Conservation (phyloP, 2,113 vertebrate species). For the Menidia beryllina region DNA sequence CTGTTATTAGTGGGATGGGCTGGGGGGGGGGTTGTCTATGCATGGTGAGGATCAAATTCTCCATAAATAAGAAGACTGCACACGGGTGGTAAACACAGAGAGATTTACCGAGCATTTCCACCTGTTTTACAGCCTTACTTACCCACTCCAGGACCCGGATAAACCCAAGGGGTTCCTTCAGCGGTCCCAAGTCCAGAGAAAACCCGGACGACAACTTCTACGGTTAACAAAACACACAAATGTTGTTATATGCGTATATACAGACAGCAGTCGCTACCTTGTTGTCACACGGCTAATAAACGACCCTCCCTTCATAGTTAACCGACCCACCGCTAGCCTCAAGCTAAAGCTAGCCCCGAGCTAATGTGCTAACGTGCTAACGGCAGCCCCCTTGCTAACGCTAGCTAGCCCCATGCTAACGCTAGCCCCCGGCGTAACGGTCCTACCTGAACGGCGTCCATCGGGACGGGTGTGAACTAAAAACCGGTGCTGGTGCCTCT, state of each 20-base stretch:
- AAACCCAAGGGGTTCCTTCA: constrained; percentile 94
- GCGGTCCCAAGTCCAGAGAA: constrained; percentile 85
- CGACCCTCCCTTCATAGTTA: constrained; percentile 57
- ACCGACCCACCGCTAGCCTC: constrained; percentile 28
- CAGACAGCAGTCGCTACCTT: constrained; percentile 5
- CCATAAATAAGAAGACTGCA: too few relatives aligned
- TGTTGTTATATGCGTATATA: background rate
- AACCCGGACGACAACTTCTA: constrained; percentile 73
- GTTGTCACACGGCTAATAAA: constrained; percentile 36
- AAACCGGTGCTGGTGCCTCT: background rate
- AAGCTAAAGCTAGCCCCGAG: constrained; percentile 48
- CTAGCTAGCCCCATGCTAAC: constrained; percentile 54
- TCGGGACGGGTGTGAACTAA: constrained; percentile 2
- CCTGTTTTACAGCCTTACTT: constrained; percentile 61
- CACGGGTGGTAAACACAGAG: too few relatives aligned
- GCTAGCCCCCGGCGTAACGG: constrained; percentile 10
- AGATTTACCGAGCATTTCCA: background rate
- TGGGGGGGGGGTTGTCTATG: too few relatives aligned
- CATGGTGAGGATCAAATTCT: too few relatives aligned
- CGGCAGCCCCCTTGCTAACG: constrained; percentile 44
- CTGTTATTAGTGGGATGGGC: too few relatives aligned
- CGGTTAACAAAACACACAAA: background rate
- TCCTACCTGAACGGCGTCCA: constrained; percentile 70
- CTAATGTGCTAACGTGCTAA: too few relatives aligned
- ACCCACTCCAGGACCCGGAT: constrained; percentile 95